Evolutionary conservation across 2,113 vertebrate genomes (phyloP), one percentile per base, ranked within the genome.

Genomic region (Equus przewalskii): DNA sequence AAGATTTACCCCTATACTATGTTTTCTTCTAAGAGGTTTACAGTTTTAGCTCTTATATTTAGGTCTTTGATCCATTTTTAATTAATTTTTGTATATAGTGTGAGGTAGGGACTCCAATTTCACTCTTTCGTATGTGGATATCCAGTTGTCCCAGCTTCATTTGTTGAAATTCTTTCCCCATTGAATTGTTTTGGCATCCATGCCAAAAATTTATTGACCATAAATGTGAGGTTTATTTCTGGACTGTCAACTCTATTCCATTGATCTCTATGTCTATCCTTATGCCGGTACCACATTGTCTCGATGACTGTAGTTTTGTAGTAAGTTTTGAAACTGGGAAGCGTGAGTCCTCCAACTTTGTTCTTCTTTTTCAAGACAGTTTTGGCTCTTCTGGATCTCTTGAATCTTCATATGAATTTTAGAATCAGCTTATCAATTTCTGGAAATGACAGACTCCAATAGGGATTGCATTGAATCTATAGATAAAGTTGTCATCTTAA

Each of bases 21-120:
- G 18, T 86, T 78, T 56, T 58, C 60, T 85, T 36, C 44, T 70
- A 44, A 86, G 54, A 91, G 21, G 62, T 91, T 75, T 88, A 69
- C 15, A 80, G 51, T 84, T 41, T 89, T 46, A 72, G 21, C 13
- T 58, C 36, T 67, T 73, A n/a, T 10, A 73, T 67, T 80, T 84
- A 78, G 41, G 62, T 60, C 69, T 89, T 78, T 70, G 13, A 51
- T 64, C 56, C 15, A 72, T 41, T 95, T 79, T 51, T 16, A 72
- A 44, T 72, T 54, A 18, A 86, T 89, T 72, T 73, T 28, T 30
- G 7, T 36, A n/a, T 72, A 80, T 44, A 72, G 36, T 73, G 18
- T 96, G 86, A 90, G 56, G 64, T 86, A 88, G 16, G 62, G 60
- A 76, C 36, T 60, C 30, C n/a, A 75, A 44, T 54, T 46, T 94